A percentile compares a stretch with the other conserved stretches of the same genome.
These are phyloP conservation scores for Lordiphosa mommai DNA, from an alignment of 1,140 invertebrate genomes.

Conservation along the genomic window DNA sequence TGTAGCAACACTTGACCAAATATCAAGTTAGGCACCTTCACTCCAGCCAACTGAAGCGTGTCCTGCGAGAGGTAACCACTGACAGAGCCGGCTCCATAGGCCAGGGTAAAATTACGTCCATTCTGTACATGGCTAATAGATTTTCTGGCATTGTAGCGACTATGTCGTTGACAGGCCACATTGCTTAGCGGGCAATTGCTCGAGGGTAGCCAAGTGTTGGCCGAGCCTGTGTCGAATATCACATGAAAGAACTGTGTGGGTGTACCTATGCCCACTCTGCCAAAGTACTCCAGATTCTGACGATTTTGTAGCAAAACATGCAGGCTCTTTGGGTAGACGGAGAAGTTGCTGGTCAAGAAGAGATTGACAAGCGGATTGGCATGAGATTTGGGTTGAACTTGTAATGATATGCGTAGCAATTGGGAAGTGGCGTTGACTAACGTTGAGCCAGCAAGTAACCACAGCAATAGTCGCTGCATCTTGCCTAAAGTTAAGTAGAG, in stretches of 20 bases:
- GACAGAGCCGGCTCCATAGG: slow-evolving; percentile 96
- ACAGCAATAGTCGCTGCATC: slow-evolving; percentile 22
- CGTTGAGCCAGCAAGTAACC: not conserved
- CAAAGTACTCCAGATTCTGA: slow-evolving; percentile 79
- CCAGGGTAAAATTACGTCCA: slow-evolving; percentile 94
- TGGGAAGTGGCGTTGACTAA: not conserved
- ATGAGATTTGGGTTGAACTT: not conserved
- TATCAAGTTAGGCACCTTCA: slow-evolving; percentile 86
- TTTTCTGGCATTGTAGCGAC: slow-evolving; percentile 88
- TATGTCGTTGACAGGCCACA: slow-evolving; percentile 40
- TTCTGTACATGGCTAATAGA: slow-evolving; percentile 91
- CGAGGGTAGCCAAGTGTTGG: slow-evolving; percentile 60
- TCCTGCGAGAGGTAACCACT: slow-evolving; percentile 97
- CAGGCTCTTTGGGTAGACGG: not conserved
- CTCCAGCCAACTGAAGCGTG: slow-evolving; percentile 84
- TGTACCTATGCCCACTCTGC: slow-evolving; percentile 92
- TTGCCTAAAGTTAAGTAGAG: not conserved
- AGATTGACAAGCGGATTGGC: not conserved
- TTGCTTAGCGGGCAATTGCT: slow-evolving; percentile 37
- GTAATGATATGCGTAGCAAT: slow-evolving; percentile 19
- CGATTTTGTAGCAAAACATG: slow-evolving; percentile 17
- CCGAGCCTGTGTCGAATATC: slow-evolving; percentile 59
- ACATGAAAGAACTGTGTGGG: slow-evolving; percentile 87
- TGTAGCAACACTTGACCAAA: slow-evolving; percentile 98
- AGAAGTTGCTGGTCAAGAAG: slow-evolving; percentile 1